These are phyloP conservation scores for Napeogenes inachia DNA, from an alignment of 2,888 invertebrate genomes.

Conservation along the genomic window DNA sequence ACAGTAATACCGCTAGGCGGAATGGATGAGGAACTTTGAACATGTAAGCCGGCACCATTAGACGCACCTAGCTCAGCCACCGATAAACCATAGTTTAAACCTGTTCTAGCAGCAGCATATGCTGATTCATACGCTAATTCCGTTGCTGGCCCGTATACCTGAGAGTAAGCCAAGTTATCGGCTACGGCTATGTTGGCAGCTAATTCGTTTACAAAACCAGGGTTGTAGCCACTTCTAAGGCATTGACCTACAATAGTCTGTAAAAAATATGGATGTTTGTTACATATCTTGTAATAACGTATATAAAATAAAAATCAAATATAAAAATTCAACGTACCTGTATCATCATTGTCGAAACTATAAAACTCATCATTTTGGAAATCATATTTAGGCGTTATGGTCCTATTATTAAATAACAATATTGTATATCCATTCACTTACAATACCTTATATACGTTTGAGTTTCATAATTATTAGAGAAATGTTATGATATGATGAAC, in stretches of 20 bases:
- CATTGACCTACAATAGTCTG: slow-evolving; percentile 11
- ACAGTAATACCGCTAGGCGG: slow-evolving; percentile 42
- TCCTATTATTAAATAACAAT: no score
- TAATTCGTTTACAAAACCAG: slow-evolving; percentile 3
- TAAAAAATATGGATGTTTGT: background rate
- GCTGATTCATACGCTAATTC: background rate
- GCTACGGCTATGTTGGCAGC: background rate
- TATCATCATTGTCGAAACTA: background rate
- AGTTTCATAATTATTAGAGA: no score
- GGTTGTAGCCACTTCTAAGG: background rate
- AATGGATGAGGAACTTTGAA: slow-evolving; percentile 40
- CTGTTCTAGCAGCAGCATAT: slow-evolving; percentile 15
- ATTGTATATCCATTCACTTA: no score
- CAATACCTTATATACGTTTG: no score
- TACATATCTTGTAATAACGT: background rate
- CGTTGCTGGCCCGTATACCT: background rate
- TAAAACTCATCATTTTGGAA: no score
- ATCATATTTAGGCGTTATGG: no score
- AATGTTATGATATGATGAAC: no score
- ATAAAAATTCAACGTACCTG: background rate
- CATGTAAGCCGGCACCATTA: slow-evolving; percentile 23
- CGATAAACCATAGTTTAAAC: slow-evolving; percentile 20
- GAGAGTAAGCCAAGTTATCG: background rate
- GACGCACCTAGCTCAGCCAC: slow-evolving; percentile 24
- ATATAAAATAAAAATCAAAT: background rate